Evolutionary conservation across 2,113 vertebrate species (phyloP), one percentile per base, ranked within the genome.

Genomic region (Eulemur rufifrons): DNA sequence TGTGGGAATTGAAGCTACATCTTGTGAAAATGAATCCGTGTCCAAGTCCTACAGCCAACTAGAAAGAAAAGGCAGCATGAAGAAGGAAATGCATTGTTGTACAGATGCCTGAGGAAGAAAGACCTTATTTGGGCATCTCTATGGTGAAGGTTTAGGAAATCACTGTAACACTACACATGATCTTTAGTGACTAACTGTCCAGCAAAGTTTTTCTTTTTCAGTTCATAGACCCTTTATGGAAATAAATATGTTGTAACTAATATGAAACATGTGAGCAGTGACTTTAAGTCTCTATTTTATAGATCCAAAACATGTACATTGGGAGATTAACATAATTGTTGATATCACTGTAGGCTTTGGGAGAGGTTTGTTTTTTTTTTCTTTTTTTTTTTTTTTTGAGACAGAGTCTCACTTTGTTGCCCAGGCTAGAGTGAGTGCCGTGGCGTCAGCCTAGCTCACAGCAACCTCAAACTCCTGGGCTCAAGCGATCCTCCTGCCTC

Each of bases 241-340:
- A 82, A 68, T 93, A 86, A 82, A 82, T 86, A 69, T n/a, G 47
- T 21, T 85, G 8, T 91, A 74, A 73, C 47, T 85, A 52, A 95
- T 52, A 12, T 78, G 27, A 89, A 92, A 78, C 15, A 11, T 64
- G n/a, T 47, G 12, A 92, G 47, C 29, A 68, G 17, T 45, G 21
- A 81, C 66, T 81, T 66, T 39, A 74, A 66, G 20, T 86, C 42
- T 17, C 42, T 74, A 10, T 92, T 77, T 69, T 42, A 52, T 84
- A 45, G 17, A 78, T 94, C 32, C 12, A 77, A 52, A 61, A 69
- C n/a, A 82, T 66, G 3, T 77, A 21, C 63, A 37, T 18, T 77
- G 12, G 29, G 52, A 91, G 77, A 76, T 66, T 92, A 50, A 10
- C 25, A 27, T 29, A 63, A 77, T 78, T 37, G 15, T 93, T 86